Base-by-base conservation (phyloP, 2,113 vertebrate species). In the Hiodon tergisus region DNA sequence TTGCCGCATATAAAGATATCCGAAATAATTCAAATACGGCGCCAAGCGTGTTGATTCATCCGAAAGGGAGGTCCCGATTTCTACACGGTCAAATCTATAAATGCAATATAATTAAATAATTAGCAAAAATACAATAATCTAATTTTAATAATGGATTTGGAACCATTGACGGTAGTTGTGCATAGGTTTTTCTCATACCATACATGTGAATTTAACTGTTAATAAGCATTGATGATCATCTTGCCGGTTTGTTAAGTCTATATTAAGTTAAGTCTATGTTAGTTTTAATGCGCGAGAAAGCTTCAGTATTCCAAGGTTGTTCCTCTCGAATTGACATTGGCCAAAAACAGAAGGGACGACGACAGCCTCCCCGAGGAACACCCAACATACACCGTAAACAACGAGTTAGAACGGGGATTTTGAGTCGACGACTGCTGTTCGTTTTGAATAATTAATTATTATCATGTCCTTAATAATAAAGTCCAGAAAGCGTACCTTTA, bases 1-100 rank as follows among this genome's bases (percentile, higher is more conserved):
- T 72, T 72, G 71, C 71, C 71, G 71, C 71, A 72, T 61, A 51
- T 72, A 61, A 61, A 60, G 4, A 57, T 50, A n/a, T 68, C 66
- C 46, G 53, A 17, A 53, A 72, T 72, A 16, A 72, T 59, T 72
- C 71, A 62, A 62, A 72, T 48, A 63, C 60, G 48, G 13, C 13
- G 50, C 59, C 55, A 62, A 10, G 5, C 57, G 51, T 46, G 31
- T 13, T 58, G 47, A 59, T 51, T 10, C 47, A 13, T 11, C 4
- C 47, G 8, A 61, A 14, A 11, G 10, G 46, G 9, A 51, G 71
- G 47, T 61, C 52, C 50, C 71, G 50, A 51, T 9, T 72, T 6
- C 7, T 17, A 72, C n/a, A 53, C 8, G 68, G 66, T 51, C 46
- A 68, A 7, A 51, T 31, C 7, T 53, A 53, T 10, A 9, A 17